Evolutionary conservation across 2,113 vertebrate species (phyloP).

Genomic region (Apteryx owenii): DNA sequence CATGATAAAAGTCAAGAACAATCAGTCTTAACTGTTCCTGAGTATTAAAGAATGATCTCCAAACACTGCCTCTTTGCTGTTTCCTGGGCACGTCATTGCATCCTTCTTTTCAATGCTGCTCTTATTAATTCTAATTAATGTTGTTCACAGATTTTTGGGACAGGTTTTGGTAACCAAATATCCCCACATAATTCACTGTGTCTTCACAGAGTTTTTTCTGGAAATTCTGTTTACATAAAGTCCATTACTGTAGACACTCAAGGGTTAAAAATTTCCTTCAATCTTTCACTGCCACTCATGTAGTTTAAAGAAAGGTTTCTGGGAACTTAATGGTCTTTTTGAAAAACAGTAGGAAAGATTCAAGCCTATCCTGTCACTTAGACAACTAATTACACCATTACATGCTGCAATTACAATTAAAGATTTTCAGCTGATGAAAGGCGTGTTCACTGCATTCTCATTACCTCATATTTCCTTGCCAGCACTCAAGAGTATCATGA

Average conservation of each 20-base stretch:
- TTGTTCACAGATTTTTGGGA: background rate
- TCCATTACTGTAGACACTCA: background rate
- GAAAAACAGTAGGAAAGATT: conserved; percentile 62
- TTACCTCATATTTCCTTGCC: conserved; percentile 77
- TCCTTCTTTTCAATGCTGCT: background rate
- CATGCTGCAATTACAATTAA: conserved; percentile 82
- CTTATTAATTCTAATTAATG: background rate
- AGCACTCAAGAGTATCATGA: conserved; percentile 68
- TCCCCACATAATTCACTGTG: background rate
- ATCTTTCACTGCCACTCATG: background rate
- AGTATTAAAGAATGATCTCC: background rate
- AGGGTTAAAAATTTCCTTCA: background rate
- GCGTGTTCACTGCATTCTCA: conserved; percentile 69
- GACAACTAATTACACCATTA: conserved; percentile 80
- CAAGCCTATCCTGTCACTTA: conserved; percentile 74
- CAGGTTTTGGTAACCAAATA: background rate
- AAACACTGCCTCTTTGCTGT: background rate
- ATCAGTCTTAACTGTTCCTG: background rate
- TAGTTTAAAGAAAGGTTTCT: conserved; percentile 52
- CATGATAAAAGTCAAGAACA: background rate
- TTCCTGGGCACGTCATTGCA: background rate
- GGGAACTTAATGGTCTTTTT: conserved; percentile 48
- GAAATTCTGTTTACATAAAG: background rate
- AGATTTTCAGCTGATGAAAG: conserved; percentile 80
- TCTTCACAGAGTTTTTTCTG: background rate